Percentiles rank a stretch among this genome's conserved stretches.
Conservation (phyloP, 2,113 vertebrate genomes). For the Glareola pratincola region DNA sequence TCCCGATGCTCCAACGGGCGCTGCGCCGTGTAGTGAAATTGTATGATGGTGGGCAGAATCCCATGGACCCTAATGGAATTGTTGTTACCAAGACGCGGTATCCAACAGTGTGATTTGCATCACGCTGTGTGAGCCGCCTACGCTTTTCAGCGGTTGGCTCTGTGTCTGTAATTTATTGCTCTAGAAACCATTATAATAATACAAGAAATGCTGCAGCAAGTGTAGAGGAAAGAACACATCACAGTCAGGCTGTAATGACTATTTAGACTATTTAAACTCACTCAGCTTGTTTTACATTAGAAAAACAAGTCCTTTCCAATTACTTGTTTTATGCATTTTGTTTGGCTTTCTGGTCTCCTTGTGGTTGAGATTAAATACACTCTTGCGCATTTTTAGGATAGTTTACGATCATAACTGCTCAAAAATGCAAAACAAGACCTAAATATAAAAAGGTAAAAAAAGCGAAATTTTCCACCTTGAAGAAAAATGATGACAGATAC, state of each 20-base stretch:
- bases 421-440: slow-evolving; percentile 6
- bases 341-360: slow-evolving; percentile 46
- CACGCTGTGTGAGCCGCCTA: slow-evolving; percentile 61
- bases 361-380: slow-evolving; percentile 35
- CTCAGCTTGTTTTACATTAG: slow-evolving; percentile 60
- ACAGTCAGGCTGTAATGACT: slow-evolving; percentile 71
- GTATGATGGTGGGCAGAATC: background rate
- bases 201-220: slow-evolving; percentile 63
- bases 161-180: slow-evolving; percentile 70
- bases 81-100: slow-evolving; percentile 31
- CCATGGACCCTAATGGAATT: slow-evolving; percentile 11
- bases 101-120: slow-evolving; percentile 46
- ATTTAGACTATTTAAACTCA: slow-evolving; percentile 73
- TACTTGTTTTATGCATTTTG: slow-evolving; percentile 54
- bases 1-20: background rate
- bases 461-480: background rate
- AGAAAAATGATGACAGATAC: background rate
- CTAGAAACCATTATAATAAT: slow-evolving; percentile 72
- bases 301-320: slow-evolving; percentile 66
- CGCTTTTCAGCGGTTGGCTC: slow-evolving; percentile 60
- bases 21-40: background rate
- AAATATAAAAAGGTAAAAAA: background rate
- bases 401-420: background rate
- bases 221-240: slow-evolving; percentile 65
- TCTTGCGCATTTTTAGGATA: slow-evolving; percentile 19